Evolutionary conservation across 1,140 invertebrate genomes (phyloP).

Genomic region (Microplitis demolitor): DNA sequence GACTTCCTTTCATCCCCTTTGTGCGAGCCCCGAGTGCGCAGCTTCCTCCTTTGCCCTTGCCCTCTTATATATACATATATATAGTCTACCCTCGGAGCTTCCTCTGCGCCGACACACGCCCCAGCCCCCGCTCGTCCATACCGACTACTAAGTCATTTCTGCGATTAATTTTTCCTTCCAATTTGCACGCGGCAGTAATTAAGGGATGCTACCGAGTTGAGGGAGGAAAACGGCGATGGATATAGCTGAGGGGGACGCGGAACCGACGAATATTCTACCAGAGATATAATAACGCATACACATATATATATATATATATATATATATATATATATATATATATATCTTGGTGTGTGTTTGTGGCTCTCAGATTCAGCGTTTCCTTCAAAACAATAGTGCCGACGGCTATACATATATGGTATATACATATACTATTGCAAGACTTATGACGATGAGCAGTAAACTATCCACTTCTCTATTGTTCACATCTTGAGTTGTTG

Average conservation of each 20-base stretch:
- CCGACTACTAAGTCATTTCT: slow-evolving; percentile 63
- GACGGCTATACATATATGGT: slow-evolving; percentile 7
- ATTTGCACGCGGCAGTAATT: slow-evolving; percentile 65
- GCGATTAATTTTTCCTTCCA: slow-evolving; percentile 65
- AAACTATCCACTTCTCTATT: too few relatives aligned
- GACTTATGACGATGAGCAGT: too few relatives aligned
- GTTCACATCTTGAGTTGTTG: too few relatives aligned
- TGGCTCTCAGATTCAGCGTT: neutral
- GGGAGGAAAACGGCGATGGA: slow-evolving; percentile 45
- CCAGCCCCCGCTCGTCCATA: slow-evolving; percentile 27
- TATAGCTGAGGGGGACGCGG: slow-evolving; percentile 53
- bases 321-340: too few relatives aligned
- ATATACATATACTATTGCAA: too few relatives aligned
- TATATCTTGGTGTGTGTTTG: neutral
- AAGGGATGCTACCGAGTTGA: slow-evolving; percentile 37
- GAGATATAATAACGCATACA: neutral
- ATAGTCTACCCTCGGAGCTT: neutral
- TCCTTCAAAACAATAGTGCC: slow-evolving; percentile 23
- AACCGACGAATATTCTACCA: slow-evolving; percentile 24
- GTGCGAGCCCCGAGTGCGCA: slow-evolving; percentile 23
- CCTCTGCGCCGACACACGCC: slow-evolving; percentile 17
- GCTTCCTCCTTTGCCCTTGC: slow-evolving; percentile 39
- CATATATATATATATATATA: too few relatives aligned
- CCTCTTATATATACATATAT: neutral
- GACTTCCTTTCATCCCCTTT: slow-evolving; percentile 27